Evolutionary conservation across 2,888 invertebrate genomes (phyloP), one percentile per base, ranked within the genome.

Genomic region (Drosophila fulvimacula): DNA sequence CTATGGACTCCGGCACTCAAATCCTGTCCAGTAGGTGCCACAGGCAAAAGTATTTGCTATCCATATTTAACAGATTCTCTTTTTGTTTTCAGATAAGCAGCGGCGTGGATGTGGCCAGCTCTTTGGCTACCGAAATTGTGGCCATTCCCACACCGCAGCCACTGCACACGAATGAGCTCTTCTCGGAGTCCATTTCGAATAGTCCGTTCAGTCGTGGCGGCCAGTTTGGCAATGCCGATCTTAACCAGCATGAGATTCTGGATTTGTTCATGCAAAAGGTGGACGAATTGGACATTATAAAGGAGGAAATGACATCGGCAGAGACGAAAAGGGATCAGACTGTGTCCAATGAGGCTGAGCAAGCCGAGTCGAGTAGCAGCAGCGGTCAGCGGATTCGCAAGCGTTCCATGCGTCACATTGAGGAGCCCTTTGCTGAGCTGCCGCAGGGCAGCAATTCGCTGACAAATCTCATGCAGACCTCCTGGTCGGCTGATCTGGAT

Each of bases 1-100:
- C 93, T 97, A 57, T 97, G 97, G 96, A 95, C 96, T 3, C 96
- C 97, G 0, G 95, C 96, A 10, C 93, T 96, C 90, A 95, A 96
- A 90, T 94, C 95, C 5, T 95, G 95, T 79, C 96, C 97, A 17
- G 94, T 95, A 68, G 19, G 66, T 66, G 39, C 10, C 13, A 1
- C 9, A 3, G 15, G 5, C 0, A n/a, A 21, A 13, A 6, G 0
- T 34, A 13, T 21, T 36, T n/a, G 3, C 5, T 7, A 13, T 1
- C 13, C 17, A 1, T 30, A 30, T 30, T 30, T 3, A 48, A 11
- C 24, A 17, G 1, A 1, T 3, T 17, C 2, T 39, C 17, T 10
- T 34, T 39, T 10, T 32, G 30, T 13, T 64, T 74, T 30, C 39
- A 93, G 93, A 94, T 95, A n/a, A 94, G 95, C 82, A 94, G 95